Conservation (phyloP, 2,888 invertebrate genomes). For the Alentia gelatinosa region DNA sequence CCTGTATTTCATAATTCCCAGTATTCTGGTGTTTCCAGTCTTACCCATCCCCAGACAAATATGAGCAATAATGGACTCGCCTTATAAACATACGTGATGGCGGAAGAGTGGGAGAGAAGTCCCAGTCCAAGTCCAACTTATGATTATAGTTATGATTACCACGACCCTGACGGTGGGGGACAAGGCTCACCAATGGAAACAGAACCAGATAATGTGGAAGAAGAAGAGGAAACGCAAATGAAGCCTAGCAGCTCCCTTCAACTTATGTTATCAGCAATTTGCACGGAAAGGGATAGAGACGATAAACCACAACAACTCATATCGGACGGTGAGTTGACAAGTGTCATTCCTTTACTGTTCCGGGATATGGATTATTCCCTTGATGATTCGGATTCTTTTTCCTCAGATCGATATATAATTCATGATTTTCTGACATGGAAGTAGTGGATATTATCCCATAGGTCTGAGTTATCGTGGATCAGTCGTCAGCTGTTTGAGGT, state of each 20-base stretch:
- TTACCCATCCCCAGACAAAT: not conserved
- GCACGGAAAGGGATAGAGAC: conserved; percentile 54
- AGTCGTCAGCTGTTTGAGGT: not conserved
- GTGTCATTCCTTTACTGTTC: not conserved
- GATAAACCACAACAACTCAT: conserved; percentile 54
- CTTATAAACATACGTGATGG: conserved; percentile 51
- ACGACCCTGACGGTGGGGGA: conserved; percentile 37
- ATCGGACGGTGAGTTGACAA: conserved; percentile 56
- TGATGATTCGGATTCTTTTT: too few relatives aligned
- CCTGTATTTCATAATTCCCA: not conserved
- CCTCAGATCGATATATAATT: too few relatives aligned
- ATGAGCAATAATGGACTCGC: not conserved
- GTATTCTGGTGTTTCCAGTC: not conserved
- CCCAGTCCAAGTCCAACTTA: conserved; percentile 33
- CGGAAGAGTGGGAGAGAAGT: conserved; percentile 36
- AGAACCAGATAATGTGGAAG: conserved; percentile 36
- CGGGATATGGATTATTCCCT: not conserved
- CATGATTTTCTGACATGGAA: too few relatives aligned
- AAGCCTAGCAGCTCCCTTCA: conserved; percentile 57
- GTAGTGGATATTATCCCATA: too few relatives aligned
- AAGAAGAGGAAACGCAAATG: conserved; percentile 44
- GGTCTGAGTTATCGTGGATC: too few relatives aligned
- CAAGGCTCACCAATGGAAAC: conserved; percentile 35
- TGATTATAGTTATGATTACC: conserved; percentile 50
- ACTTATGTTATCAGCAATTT: conserved; percentile 57